Percentiles rank a stretch among this genome's conserved stretches.
These are phyloP conservation scores for Drosophila prolongata DNA, from an alignment of 2,888 invertebrate genomes.

Conservation along the genomic window DNA sequence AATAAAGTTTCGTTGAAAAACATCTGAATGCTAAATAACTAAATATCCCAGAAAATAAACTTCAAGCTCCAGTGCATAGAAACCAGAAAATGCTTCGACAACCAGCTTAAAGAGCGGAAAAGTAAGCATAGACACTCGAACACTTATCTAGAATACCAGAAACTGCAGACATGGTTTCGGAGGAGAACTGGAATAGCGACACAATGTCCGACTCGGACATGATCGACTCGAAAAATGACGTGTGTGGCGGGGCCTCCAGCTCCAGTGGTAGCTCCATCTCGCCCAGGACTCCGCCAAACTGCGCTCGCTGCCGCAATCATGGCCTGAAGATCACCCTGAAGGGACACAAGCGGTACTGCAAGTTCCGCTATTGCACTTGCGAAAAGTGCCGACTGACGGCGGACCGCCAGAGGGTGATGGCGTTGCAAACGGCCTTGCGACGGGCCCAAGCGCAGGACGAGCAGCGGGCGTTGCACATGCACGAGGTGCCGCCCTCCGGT, in stretches of 20 bases:
- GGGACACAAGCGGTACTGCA: slow-evolving; percentile 96
- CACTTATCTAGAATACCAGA: slow-evolving; percentile 1
- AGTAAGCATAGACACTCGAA: background rate
- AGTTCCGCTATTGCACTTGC: slow-evolving; percentile 93
- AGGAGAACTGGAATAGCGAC: slow-evolving; percentile 83
- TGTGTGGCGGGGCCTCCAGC: slow-evolving; percentile 85
- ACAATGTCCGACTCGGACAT: slow-evolving; percentile 86
- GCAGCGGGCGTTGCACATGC: slow-evolving; percentile 86
- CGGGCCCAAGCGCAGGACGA: slow-evolving; percentile 95
- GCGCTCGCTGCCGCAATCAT: slow-evolving; percentile 96
- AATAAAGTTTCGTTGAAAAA: background rate
- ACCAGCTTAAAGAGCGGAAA: slow-evolving; percentile 5
- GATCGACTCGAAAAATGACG: slow-evolving; percentile 85
- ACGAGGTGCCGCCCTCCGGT: slow-evolving; percentile 86
- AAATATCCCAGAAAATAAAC: background rate
- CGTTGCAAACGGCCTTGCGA: slow-evolving; percentile 92
- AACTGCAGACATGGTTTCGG: slow-evolving; percentile 81
- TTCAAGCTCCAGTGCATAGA: background rate
- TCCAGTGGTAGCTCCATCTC: slow-evolving; percentile 86
- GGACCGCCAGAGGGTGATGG: slow-evolving; percentile 95
- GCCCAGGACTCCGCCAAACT: slow-evolving; percentile 94
- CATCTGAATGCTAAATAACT: background rate
- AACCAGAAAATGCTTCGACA: slow-evolving; percentile 14
- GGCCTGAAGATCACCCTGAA: slow-evolving; percentile 94
- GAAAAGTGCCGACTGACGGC: slow-evolving; percentile 94